These are phyloP conservation scores for Phallusia fumigata DNA, from an alignment of 23 tunicate genomes.

Conservation along the genomic window DNA sequence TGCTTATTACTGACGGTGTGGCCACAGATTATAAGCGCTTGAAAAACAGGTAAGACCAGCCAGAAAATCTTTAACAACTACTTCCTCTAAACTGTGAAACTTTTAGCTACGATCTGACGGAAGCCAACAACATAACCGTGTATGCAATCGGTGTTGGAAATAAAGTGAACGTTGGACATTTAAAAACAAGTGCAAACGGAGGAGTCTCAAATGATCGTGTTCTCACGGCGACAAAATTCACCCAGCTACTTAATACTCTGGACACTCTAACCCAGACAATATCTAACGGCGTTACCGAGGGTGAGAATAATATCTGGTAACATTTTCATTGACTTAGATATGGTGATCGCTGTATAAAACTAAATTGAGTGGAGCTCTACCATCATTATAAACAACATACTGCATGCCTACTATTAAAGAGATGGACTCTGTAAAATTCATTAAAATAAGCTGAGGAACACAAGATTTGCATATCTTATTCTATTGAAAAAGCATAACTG, in stretches of 20 bases:
- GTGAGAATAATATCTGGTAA: background rate
- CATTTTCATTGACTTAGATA: no score
- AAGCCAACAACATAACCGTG: constrained; percentile 1
- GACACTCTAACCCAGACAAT: background rate
- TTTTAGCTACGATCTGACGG: constrained; percentile 1
- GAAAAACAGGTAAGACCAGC: no score
- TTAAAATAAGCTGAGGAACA: no score
- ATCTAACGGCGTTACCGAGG: background rate
- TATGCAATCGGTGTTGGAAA: constrained; percentile 16
- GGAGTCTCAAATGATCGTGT: constrained; percentile 8
- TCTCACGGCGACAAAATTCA: background rate
- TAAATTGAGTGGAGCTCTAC: no score
- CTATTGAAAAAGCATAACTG: no score
- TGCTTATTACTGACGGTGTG: background rate
- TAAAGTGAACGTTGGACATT: background rate
- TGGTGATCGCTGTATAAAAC: no score
- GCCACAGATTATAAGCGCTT: background rate
- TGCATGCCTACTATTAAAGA: no score
- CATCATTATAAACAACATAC: no score
- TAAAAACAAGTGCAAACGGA: constrained; percentile 8
- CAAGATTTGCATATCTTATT: no score
- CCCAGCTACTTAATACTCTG: background rate
- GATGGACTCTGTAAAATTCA: no score
- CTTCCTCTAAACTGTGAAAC: no score
- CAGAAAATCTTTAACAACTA: no score